Evolutionary conservation across 2,797 vertebrate genomes (phyloP).

Genomic region (Acipenser ruthenus): DNA sequence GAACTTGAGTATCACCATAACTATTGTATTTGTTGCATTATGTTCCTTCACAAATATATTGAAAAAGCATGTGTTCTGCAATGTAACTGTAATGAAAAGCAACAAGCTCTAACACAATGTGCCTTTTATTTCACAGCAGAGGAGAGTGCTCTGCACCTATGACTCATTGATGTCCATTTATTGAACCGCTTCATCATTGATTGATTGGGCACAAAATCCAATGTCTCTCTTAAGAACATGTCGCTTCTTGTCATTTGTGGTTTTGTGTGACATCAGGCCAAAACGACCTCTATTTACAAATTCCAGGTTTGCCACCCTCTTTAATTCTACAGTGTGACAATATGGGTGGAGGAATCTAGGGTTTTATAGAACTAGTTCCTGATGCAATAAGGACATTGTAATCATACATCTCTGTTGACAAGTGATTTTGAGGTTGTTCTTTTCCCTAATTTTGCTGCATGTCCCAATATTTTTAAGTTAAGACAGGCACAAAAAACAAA

Average conservation of each 20-base stretch:
- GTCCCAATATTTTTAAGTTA: too few species aligned
- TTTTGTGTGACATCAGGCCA: conserved; percentile 12
- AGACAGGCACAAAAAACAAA: too few species aligned
- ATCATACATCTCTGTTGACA: too few species aligned
- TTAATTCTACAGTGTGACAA: too few species aligned
- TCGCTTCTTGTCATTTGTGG: neutral
- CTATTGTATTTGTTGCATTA: conserved; percentile 1
- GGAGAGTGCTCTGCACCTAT: neutral
- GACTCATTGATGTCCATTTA: conserved; percentile 13
- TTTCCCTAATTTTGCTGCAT: too few species aligned
- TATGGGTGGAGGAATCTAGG: too few species aligned
- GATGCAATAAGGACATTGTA: too few species aligned
- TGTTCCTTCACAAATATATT: neutral
- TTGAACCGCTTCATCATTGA: conserved; percentile 16
- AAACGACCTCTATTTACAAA: conserved; percentile 5
- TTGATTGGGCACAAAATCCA: conserved; percentile 11
- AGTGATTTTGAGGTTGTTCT: too few species aligned
- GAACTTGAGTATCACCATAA: too few species aligned
- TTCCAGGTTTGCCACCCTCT: too few species aligned
- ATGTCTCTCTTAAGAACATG: conserved; percentile 3
- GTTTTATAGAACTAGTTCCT: too few species aligned
- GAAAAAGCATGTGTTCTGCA: neutral
- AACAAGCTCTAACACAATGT: neutral
- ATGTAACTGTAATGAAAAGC: conserved; percentile 4
- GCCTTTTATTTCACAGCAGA: conserved; percentile 7